These are phyloP conservation scores for Paedocypris micromegethes DNA, from an alignment of 2,797 vertebrate genomes.

Conservation along the genomic window DNA sequence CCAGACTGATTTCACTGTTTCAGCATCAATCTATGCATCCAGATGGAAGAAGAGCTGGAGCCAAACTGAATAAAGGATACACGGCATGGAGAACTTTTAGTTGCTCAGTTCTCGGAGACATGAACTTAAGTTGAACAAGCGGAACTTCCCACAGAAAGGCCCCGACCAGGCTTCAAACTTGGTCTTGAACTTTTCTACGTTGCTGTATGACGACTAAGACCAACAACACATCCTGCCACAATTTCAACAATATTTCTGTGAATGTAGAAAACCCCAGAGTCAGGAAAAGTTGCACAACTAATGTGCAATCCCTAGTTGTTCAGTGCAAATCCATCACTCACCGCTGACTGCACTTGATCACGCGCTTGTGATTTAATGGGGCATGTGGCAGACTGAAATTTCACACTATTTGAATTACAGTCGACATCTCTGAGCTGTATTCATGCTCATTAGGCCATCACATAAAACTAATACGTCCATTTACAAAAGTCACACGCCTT, in stretches of 20 bases:
- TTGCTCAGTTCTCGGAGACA: too few species aligned
- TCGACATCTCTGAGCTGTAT: conserved; percentile 43
- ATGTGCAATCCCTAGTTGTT: conserved; percentile 13
- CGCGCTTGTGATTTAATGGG: background rate
- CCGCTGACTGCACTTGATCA: too few species aligned
- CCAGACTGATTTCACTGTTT: conserved; percentile 17
- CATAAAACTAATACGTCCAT: conserved; percentile 50
- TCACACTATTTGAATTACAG: conserved; percentile 53
- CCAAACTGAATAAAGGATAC: too few species aligned
- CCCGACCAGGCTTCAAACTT: too few species aligned
- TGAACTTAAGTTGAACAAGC: too few species aligned
- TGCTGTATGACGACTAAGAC: too few species aligned
- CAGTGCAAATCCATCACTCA: conserved; percentile 13
- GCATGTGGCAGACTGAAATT: conserved; percentile 38
- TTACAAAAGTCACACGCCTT: conserved; percentile 43
- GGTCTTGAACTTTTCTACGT: too few species aligned
- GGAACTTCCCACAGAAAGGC: too few species aligned
- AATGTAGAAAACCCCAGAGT: conserved; percentile 26
- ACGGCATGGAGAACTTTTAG: too few species aligned
- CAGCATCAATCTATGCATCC: too few species aligned
- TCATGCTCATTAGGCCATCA: conserved; percentile 40
- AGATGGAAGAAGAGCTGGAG: too few species aligned
- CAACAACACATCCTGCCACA: too few species aligned
- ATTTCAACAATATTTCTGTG: conserved; percentile 35
- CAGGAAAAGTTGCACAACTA: conserved; percentile 20